phyloP scores from a whole-genome alignment of 2,797 vertebrate genomes.

The Protonibea diacanthus region DNA sequence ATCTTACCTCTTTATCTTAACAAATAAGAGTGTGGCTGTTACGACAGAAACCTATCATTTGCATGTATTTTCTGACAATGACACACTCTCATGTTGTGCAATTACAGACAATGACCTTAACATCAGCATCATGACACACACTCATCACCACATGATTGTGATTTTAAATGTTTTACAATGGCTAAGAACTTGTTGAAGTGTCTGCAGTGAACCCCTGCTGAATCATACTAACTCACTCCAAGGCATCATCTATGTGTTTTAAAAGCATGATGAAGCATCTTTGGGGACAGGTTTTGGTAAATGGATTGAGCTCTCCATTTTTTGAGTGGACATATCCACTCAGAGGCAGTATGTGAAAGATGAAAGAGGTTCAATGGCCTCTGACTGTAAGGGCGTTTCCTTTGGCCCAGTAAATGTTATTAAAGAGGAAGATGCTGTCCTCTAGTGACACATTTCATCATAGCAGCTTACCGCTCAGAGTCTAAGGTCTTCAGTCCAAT shows the following conservation, averaged over 20 bases:
- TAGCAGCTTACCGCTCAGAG: constrained; percentile 33
- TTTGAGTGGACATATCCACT: constrained; percentile 14
- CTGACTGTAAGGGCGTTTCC: constrained; percentile 68
- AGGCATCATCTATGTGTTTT: background rate
- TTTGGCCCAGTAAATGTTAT: constrained; percentile 38
- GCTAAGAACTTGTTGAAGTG: background rate
- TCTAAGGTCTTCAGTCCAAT: background rate
- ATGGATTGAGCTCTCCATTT: background rate
- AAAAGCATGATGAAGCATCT: background rate
- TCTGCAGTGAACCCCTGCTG: background rate
- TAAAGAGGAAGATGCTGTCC: constrained; percentile 71
- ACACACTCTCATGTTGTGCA: constrained; percentile 25
- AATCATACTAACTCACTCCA: background rate
- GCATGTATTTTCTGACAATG: constrained; percentile 12
- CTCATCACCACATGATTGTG: background rate
- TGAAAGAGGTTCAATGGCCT: constrained; percentile 31
- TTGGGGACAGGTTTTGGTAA: background rate
- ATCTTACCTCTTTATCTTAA: constrained; percentile 26
- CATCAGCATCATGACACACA: constrained; percentile 2
- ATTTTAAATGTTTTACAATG: constrained; percentile 9
- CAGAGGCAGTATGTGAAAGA: background rate
- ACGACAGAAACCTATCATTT: constrained; percentile 27
- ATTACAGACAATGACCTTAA: constrained; percentile 11
- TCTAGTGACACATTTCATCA: constrained; percentile 69
- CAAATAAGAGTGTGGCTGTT: constrained; percentile 15